phyloP scores from a whole-genome alignment of 2,113 vertebrate genomes.

The Cheilinus undulatus region DNA sequence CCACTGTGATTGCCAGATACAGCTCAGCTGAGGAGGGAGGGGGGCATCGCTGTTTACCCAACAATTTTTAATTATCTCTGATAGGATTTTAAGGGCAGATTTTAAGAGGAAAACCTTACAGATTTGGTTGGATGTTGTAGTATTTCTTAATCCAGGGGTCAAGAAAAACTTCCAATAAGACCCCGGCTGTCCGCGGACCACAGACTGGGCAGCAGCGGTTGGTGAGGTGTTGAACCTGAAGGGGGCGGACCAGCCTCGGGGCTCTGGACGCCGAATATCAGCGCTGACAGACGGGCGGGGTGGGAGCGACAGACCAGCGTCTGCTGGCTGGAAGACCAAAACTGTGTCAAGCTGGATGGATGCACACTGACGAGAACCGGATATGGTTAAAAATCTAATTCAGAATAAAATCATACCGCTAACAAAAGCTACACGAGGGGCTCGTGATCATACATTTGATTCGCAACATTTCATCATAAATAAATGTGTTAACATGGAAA shows the following conservation, averaged over 20 bases:
- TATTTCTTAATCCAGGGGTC: not conserved
- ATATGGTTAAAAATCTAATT: rapidly evolving
- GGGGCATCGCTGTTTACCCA: slow-evolving; percentile 1
- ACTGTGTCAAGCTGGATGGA: not conserved
- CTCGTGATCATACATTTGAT: too few relatives aligned
- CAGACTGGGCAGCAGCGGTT: not conserved
- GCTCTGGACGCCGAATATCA: slow-evolving; percentile 24
- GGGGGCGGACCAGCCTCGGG: slow-evolving; percentile 3
- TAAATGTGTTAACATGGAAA: too few relatives aligned
- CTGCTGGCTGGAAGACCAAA: slow-evolving; percentile 17
- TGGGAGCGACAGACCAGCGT: slow-evolving; percentile 28
- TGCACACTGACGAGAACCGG: not conserved
- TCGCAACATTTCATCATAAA: too few relatives aligned
- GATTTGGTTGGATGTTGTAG: too few relatives aligned
- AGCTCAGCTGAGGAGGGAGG: not conserved
- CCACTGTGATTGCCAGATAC: slow-evolving; percentile 17
- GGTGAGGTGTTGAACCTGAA: not conserved
- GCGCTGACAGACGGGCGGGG: slow-evolving; percentile 23
- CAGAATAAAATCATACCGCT: slow-evolving; percentile 42
- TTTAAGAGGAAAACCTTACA: too few relatives aligned
- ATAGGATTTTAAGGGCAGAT: too few relatives aligned
- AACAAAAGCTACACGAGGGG: too few relatives aligned
- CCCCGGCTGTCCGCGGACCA: not conserved
- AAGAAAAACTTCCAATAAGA: not conserved
- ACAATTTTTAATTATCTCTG: not conserved